Conservation (phyloP, 2,888 invertebrate genomes). For the Acanthosepion pharaonis region DNA sequence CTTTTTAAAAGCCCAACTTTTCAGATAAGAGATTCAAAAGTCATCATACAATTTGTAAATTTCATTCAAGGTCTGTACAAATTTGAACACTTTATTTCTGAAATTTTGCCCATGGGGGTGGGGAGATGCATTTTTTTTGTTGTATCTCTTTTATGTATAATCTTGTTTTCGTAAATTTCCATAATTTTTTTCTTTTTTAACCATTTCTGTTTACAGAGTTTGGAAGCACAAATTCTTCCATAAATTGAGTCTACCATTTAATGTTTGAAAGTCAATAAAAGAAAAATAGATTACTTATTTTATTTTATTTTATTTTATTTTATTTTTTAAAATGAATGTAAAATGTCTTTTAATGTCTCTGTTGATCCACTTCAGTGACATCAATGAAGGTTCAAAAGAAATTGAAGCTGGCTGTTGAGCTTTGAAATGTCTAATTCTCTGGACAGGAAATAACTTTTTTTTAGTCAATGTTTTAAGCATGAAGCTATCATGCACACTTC, state of each 20-base stretch:
- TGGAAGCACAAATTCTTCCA: neutral
- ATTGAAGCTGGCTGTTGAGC: neutral
- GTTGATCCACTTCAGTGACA: neutral
- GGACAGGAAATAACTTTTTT: neutral
- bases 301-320: neutral
- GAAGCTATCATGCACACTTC: neutral
- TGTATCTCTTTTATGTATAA: neutral
- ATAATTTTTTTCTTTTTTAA: neutral
- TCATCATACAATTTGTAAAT: neutral
- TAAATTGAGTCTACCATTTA: neutral
- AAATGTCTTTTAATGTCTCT: neutral
- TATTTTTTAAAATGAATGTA: neutral
- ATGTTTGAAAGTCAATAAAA: neutral
- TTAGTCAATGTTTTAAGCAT: neutral
- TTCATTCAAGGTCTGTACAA: neutral
- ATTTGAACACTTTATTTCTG: neutral
- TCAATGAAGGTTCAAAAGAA: neutral
- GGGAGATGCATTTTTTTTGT: too few species aligned
- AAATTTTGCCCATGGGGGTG: neutral
- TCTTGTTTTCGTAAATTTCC: neutral
- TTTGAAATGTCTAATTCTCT: neutral
- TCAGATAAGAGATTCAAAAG: neutral
- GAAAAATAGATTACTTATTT: neutral
- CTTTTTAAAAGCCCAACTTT: neutral
- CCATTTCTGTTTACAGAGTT: neutral